These are phyloP conservation scores for Drosophila lacertosa DNA, from an alignment of 1,140 invertebrate genomes.

Conservation along the genomic window DNA sequence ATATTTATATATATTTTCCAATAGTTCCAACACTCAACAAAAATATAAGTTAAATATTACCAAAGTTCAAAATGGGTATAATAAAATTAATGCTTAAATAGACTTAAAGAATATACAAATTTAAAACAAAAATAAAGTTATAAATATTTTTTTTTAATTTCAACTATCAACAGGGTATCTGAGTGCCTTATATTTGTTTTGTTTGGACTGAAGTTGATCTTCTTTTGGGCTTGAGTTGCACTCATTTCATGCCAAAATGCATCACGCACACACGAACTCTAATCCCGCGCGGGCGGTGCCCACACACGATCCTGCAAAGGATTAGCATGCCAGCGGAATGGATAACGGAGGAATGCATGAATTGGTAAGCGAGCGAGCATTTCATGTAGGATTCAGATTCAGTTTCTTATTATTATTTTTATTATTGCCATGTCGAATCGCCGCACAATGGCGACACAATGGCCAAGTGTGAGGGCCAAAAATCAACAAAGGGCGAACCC, in stretches of 20 bases:
- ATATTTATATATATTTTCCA: too few species aligned
- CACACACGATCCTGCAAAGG: slow-evolving; percentile 74
- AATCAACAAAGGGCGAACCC: background rate
- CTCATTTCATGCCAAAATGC: slow-evolving; percentile 62
- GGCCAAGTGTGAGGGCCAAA: slow-evolving; percentile 62
- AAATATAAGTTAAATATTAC: too few species aligned
- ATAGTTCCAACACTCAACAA: too few species aligned
- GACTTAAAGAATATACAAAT: too few species aligned
- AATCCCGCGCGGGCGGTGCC: slow-evolving; percentile 72
- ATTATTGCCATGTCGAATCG: slow-evolving; percentile 67
- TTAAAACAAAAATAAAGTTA: too few species aligned
- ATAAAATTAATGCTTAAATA: too few species aligned
- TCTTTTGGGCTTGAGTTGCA: slow-evolving; percentile 22
- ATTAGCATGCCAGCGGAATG: slow-evolving; percentile 59
- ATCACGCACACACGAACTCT: slow-evolving; percentile 55
- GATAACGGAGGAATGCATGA: background rate
- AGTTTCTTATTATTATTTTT: slow-evolving; percentile 24
- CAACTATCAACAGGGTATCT: too few species aligned
- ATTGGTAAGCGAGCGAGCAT: background rate
- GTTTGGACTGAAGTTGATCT: slow-evolving; percentile 27
- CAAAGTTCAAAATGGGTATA: too few species aligned
- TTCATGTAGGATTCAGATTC: too few species aligned
- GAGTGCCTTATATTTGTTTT: background rate
- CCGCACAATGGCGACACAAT: slow-evolving; percentile 54
- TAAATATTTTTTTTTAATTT: slow-evolving; percentile 11